Percentiles rank a stretch among this genome's conserved stretches.
These are phyloP conservation scores for Desoria tigrina DNA, from an alignment of 2,888 invertebrate species.

Conservation along the genomic window DNA sequence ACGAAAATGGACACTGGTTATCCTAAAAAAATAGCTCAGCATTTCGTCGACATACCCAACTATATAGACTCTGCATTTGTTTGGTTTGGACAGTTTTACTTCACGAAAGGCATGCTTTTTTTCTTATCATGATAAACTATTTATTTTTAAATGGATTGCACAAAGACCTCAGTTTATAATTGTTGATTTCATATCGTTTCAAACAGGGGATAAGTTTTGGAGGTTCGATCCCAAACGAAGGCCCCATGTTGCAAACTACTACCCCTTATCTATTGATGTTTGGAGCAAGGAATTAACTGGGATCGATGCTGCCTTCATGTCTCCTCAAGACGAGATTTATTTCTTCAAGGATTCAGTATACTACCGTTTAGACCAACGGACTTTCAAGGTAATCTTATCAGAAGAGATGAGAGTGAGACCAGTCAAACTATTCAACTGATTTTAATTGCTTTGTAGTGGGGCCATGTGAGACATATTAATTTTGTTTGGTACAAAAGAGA, in stretches of 20 bases:
- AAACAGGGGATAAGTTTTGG: slow-evolving; percentile 36
- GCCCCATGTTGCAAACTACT: slow-evolving; percentile 25
- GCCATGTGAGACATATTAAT: too few species aligned
- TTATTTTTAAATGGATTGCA: too few species aligned
- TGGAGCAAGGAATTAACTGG: slow-evolving; percentile 19
- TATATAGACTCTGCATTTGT: slow-evolving; percentile 48
- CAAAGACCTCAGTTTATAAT: too few species aligned
- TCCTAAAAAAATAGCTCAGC: slow-evolving; percentile 40
- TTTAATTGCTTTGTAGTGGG: too few species aligned
- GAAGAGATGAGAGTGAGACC: too few species aligned
- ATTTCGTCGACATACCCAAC: slow-evolving; percentile 48
- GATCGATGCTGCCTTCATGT: slow-evolving; percentile 35
- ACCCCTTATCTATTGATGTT: slow-evolving; percentile 24
- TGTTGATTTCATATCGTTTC: too few species aligned
- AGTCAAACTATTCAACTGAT: too few species aligned
- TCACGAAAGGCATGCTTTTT: slow-evolving; percentile 41
- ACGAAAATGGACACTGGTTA: slow-evolving; percentile 39
- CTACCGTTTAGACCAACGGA: slow-evolving; percentile 39
- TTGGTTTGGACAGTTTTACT: slow-evolving; percentile 43
- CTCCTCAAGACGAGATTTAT: slow-evolving; percentile 33
- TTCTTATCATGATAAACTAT: too few species aligned
- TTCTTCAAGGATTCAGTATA: slow-evolving; percentile 40
- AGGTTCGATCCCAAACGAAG: slow-evolving; percentile 32
- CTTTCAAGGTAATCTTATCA: slow-evolving; percentile 32
- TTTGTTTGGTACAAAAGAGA: too few species aligned